These are phyloP conservation scores for Pristionchus maxplancki DNA, from an alignment of 2,888 invertebrate genomes.

Conservation along the genomic window DNA sequence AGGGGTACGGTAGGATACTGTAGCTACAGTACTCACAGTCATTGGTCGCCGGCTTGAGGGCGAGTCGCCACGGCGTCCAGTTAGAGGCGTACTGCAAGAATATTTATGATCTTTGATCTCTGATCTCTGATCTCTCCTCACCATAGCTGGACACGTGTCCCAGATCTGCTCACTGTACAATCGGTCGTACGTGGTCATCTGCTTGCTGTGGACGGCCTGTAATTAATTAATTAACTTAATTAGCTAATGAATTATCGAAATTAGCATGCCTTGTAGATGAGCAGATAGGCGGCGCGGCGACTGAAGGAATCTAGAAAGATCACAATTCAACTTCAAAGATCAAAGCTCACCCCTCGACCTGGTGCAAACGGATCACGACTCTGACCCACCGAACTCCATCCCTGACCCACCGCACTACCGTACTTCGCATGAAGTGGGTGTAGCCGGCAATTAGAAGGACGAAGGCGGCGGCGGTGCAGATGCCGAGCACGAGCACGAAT, in stretches of 20 bases:
- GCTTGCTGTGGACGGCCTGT: not conserved
- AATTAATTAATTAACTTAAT: not conserved
- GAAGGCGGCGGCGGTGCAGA: not conserved
- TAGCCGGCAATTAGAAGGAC: not conserved
- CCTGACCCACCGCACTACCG: no score
- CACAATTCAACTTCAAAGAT: not conserved
- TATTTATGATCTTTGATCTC: not conserved
- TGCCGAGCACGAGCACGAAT: constrained; percentile 6
- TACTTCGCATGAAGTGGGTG: constrained; percentile 21
- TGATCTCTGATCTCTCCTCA: not conserved
- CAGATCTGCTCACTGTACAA: not conserved
- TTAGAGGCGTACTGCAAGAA: not conserved
- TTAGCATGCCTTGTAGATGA: not conserved
- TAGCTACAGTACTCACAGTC: not conserved
- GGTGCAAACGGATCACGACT: no score
- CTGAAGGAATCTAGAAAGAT: not conserved
- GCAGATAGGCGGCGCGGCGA: constrained; percentile 26
- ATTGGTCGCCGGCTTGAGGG: not conserved
- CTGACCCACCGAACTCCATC: not conserved
- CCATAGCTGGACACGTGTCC: not conserved
- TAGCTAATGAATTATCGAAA: not conserved
- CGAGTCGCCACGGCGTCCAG: constrained; percentile 24
- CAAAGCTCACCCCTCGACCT: not conserved
- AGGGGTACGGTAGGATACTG: no score
- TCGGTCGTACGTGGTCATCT: not conserved